A percentile compares a stretch with the other conserved stretches of the same genome.
These are phyloP conservation scores for Bos taurus DNA, from an alignment of 2,113 vertebrate genomes.

Conservation along the genomic window ARS-UCD2.0 NC_037340.1:82747001-82747500, in stretches of 20 bases:
- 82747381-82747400: not conserved
- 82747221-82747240: fast-evolving
- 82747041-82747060: fast-evolving
- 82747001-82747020: too few relatives aligned
- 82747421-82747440: not conserved
- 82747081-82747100: not conserved
- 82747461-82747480: not conserved
- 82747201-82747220: fast-evolving
- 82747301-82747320: fast-evolving
- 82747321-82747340: not conserved
- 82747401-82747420: not conserved
- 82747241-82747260: not conserved
- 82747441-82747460: not conserved
- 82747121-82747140: not conserved
- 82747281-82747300: not conserved
- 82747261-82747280: fast-evolving
- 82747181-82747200: not conserved
- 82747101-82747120: not conserved
- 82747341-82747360: not conserved
- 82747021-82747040: fast-evolving
- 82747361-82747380: not conserved
- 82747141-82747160: too few relatives aligned
- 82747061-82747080: too few relatives aligned
- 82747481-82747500: not conserved
- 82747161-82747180: not conserved